Evolutionary conservation across 2,113 vertebrate genomes (phyloP), one percentile per base, ranked within the genome.

Genomic region (Trachemys scripta): DNA sequence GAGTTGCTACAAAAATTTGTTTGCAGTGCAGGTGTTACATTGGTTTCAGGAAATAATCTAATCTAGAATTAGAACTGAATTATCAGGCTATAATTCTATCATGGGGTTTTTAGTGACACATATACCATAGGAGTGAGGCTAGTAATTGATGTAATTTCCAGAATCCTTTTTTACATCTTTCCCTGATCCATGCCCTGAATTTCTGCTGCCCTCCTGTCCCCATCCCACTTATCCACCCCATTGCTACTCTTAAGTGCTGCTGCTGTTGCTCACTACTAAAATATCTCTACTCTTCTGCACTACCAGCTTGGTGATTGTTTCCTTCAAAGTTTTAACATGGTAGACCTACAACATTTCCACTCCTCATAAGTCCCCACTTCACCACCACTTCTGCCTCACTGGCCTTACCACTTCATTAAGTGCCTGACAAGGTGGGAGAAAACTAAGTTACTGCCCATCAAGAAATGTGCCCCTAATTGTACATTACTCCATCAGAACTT

Each of bases 101-200:
- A 76, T 27, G 22, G 20, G 38, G 3, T 25, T 42, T 76, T 45
- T 45, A 45, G 10, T 76, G 82, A 86, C 89, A 93, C 62, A 20
- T 19, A 72, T 85, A 80, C 14, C 6, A 92, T 17, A 62, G 53
- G 25, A 50, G 0, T 20, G 16, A 47, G 79, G 19, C 2, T 85
- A 87, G 80, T 95, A 93, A 85, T 35, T 10, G 22, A 50, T 92
- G 1, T 87, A 12, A 31, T 88, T 90, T 88, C 87, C 51, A 82
- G 57, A 94, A 88, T 83, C 5, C n/a, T 31, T 80, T 81, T 25
- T 7, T 35, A 24, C 24, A 45, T 76, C 42, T 76, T 13, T 45
- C 10, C 42, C 42, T 47, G 10, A 50, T 80, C 8, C 0, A 0
- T 57, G 89, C 86, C 87, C 35, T 86, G 72, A 84, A 90, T 78